Base-by-base conservation (phyloP, 2,888 invertebrate species). In the Pteria penguin region DNA sequence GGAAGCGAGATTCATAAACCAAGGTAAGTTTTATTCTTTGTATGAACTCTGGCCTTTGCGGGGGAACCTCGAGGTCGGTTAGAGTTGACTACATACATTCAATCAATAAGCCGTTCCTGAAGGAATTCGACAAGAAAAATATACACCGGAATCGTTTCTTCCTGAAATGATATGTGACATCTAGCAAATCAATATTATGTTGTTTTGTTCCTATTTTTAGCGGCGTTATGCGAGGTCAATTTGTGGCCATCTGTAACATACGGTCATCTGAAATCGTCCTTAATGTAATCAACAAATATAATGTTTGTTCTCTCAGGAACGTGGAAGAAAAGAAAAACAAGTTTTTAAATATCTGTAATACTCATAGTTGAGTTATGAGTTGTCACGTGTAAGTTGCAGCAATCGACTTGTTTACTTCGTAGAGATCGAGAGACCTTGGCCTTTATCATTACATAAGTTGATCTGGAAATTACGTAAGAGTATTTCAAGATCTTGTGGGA, bases 381-480 rank as follows among this genome's bases (percentile, higher is more conserved):
- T 5, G 45, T 36, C 45, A 36, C 45, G 45, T 36, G 45, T 36
- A 11, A 14, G 5, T 36, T 36, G 8, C 45, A 5, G 5, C 14
- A 36, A 36, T 36, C 5, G 5, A 36, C 45, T 36, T 36, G 45
- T 36, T 36, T 36, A 36, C 33, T 36, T 65, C 36, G 24, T 3
- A 31, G 18, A 33, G 36, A 61, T n/a, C n/a, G n/a, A 26, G 26
- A 33, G 36, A 65, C 63, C 63, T 65, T 65, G 63, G 33, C 63
- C 63, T 65, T 36, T 1, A 33, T 33, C 27, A 65, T 65, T 65
- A 65, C 63, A 65, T 65, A 65, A 65, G 18, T 36, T 4, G 33
- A 33, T 45, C 11, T 32, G 63, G 36, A 36, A 36, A 45, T 65
- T 65, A 45, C 63, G 63, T 65, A 65, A 65, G 36, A 24, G 36